Evolutionary conservation across 2,797 vertebrate genomes (phyloP), one percentile per base, ranked within the genome.

Genomic region (Poeciliopsis gracilis): DNA sequence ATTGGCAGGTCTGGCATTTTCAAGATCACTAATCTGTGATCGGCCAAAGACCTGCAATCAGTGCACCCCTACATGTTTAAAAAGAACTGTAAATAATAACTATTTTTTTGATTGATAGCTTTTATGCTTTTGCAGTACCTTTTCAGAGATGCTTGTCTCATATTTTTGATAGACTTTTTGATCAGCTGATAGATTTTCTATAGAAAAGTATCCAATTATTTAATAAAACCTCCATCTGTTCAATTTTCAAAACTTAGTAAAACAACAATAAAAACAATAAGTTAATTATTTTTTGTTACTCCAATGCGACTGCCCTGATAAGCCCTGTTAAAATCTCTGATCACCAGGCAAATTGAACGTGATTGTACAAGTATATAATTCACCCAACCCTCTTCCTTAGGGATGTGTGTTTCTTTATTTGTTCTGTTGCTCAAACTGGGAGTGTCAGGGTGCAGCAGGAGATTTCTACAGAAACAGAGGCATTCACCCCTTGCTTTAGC

Each of bases 401-500:
- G 33, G 43, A 49, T 81, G 67, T 84, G 67, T 80, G 78, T 79
- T 43, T 72, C 59, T 81, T 38, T 49, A 30, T 85, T 84, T 88
- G 82, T 28, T 77, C 76, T 80, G 51, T 93, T 90, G 80, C 91
- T 84, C 79, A 92, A 86, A 66, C 51, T 73, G 80, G 89, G 87
- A 88, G 90, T 90, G 89, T 84, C 86, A 83, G 71, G 86, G 87
- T 72, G 86, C 77, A 86, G 80, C 84, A 81, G 77, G 55, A 74
- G 69, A 79, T 77, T 82, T 70, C 79, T 79, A 73, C 72, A 87
- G 23, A 71, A 67, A 71, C 45, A 45, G 43, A 67, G 67, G 63
- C 23, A 77, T 51, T 76, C 12, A 81, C 80, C 46, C 8, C 49
- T 13, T 5, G 66, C 69, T 38, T 30, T 23, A 47, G 13, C 16